Percentiles rank a stretch among this genome's conserved stretches.
These are phyloP conservation scores for Pituophis catenifer DNA, from an alignment of 2,113 vertebrate species.

Conservation along the genomic window DNA sequence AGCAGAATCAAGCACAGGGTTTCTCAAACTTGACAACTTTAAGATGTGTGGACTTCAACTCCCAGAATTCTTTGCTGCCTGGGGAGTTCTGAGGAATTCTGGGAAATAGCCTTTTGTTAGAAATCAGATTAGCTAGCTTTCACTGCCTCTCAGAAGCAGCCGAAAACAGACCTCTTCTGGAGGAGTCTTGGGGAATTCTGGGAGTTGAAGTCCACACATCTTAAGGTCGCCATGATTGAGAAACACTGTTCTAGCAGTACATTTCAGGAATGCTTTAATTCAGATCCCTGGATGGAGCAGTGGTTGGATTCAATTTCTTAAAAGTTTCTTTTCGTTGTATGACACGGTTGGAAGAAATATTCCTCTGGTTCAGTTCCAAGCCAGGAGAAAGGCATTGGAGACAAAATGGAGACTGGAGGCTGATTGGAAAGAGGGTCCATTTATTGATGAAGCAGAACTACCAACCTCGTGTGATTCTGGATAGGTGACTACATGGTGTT, in stretches of 20 bases:
- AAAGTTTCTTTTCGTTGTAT: not conserved
- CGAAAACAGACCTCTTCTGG: not conserved
- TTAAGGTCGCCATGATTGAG: not conserved
- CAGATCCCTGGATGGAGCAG: not conserved
- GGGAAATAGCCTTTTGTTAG: not conserved
- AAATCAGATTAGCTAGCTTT: not conserved
- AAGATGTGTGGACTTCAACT: not conserved
- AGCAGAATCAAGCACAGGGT: not conserved
- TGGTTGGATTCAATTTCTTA: not conserved
- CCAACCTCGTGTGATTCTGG: no score
- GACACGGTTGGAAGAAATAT: no score
- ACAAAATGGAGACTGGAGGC: no score
- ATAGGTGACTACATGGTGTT: no score
- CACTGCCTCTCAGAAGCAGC: not conserved
- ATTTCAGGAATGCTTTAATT: not conserved
- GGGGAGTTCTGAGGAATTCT: not conserved
- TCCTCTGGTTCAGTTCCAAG: no score
- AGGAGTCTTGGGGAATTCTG: not conserved
- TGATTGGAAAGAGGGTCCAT: no score
- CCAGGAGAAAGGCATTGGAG: no score
- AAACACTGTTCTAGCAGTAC: not conserved
- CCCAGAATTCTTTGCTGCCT: not conserved
- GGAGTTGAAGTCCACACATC: not conserved
- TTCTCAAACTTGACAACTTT: not conserved
- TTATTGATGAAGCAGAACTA: no score